Conservation (phyloP, 2,797 vertebrate genomes). For the Bovichtus diacanthus region DNA sequence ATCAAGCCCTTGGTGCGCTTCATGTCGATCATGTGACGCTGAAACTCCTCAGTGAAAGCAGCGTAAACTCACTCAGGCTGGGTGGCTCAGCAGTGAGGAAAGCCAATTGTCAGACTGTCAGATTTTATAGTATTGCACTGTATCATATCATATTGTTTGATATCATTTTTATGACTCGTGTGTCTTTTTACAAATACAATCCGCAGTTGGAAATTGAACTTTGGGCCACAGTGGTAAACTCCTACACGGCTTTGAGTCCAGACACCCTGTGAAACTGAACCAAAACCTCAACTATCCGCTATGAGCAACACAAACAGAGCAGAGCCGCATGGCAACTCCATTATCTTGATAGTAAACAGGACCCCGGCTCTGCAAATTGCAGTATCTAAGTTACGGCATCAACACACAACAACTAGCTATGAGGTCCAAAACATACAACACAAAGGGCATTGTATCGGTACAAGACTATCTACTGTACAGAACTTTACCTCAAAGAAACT, state of each 20-base stretch:
- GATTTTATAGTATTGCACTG: slow-evolving; percentile 17
- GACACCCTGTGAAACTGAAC: slow-evolving; percentile 57
- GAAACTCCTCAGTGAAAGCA: slow-evolving; percentile 19
- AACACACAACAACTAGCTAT: slow-evolving; percentile 66
- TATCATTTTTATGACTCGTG: slow-evolving; percentile 59
- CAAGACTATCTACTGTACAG: background rate
- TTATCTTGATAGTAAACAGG: slow-evolving; percentile 75
- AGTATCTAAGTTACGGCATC: slow-evolving; percentile 71
- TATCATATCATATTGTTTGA: slow-evolving; percentile 52
- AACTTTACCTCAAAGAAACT: slow-evolving; percentile 9
- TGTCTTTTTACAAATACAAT: slow-evolving; percentile 61
- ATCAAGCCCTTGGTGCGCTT: background rate
- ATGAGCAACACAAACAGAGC: slow-evolving; percentile 69
- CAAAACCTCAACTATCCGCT: slow-evolving; percentile 67
- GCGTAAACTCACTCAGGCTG: slow-evolving; percentile 27
- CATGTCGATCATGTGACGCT: background rate
- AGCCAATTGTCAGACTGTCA: slow-evolving; percentile 35
- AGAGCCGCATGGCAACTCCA: slow-evolving; percentile 67
- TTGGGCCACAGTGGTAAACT: slow-evolving; percentile 40
- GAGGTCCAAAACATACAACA: slow-evolving; percentile 32
- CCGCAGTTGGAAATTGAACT: slow-evolving; percentile 54
- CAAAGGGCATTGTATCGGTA: background rate
- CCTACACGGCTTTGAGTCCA: slow-evolving; percentile 40
- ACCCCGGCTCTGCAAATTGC: slow-evolving; percentile 53
- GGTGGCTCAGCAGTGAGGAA: slow-evolving; percentile 39